These are phyloP conservation scores for Gryon sp. DNA, from an alignment of 1,140 invertebrate genomes.

Conservation along the genomic window DNA sequence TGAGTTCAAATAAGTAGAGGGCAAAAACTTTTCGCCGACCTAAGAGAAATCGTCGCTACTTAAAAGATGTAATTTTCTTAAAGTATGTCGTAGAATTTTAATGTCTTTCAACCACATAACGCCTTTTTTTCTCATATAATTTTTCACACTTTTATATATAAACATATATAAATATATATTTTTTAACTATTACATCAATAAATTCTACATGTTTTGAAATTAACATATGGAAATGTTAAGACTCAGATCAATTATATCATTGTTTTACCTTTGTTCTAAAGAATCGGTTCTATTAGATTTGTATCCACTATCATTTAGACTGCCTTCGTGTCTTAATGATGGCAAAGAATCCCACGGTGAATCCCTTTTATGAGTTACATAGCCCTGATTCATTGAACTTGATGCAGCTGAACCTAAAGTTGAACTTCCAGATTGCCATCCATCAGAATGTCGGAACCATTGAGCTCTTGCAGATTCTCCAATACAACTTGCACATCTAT, in stretches of 20 bases:
- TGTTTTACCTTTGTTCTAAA: constrained; percentile 87
- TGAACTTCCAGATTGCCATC: constrained; percentile 89
- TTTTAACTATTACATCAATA: too few relatives aligned
- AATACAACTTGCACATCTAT: constrained; percentile 89
- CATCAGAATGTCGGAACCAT: constrained; percentile 92
- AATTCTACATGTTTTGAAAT: background rate
- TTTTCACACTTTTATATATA: constrained; percentile 49
- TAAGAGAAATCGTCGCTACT: constrained; percentile 28
- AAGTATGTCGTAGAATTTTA: constrained; percentile 20
- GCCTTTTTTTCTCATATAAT: constrained; percentile 28
- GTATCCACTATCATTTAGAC: constrained; percentile 90
- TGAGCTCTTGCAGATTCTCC: constrained; percentile 90
- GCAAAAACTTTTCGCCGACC: constrained; percentile 28
- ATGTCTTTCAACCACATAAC: background rate
- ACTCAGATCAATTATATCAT: constrained; percentile 14
- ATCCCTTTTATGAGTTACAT: constrained; percentile 82
- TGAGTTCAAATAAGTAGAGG: constrained; percentile 49
- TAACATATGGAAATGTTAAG: background rate
- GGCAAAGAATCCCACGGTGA: constrained; percentile 92
- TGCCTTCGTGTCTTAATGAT: constrained; percentile 88
- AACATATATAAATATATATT: too few relatives aligned
- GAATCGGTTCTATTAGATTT: constrained; percentile 91
- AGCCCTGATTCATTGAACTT: constrained; percentile 73
- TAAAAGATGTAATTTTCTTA: constrained; percentile 37
- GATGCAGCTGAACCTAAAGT: constrained; percentile 83